Evolutionary conservation across 2,797 vertebrate genomes (phyloP).

Genomic region (Lates japonicus): DNA sequence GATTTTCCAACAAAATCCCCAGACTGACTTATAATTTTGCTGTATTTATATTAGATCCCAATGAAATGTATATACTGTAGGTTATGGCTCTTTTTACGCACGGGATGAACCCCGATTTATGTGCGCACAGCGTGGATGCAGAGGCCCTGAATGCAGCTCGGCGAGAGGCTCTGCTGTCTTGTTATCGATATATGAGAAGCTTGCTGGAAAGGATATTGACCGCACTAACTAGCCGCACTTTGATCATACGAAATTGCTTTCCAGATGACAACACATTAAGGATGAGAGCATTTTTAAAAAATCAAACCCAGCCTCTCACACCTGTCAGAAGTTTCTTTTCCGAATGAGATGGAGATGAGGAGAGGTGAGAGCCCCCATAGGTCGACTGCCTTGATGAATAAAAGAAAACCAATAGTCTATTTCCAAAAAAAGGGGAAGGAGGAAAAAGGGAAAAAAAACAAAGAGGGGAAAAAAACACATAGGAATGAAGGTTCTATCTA

Average conservation of each 20-base stretch:
- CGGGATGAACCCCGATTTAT: slow-evolving; percentile 26
- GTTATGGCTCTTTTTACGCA: slow-evolving; percentile 36
- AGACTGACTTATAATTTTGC: slow-evolving; percentile 2
- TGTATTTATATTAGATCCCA: slow-evolving; percentile 14
- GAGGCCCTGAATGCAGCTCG: slow-evolving; percentile 67
- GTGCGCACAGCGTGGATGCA: slow-evolving; percentile 34
- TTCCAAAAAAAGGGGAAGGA: slow-evolving; percentile 20
- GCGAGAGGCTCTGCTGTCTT: slow-evolving; percentile 70
- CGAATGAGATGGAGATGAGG: slow-evolving; percentile 61
- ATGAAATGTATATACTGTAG: slow-evolving; percentile 9
- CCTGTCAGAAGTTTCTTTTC: slow-evolving; percentile 68
- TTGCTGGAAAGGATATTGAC: slow-evolving; percentile 79
- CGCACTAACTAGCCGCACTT: slow-evolving; percentile 83
- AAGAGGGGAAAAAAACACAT: slow-evolving; percentile 6
- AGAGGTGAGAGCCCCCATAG: slow-evolving; percentile 49
- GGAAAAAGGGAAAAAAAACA: neutral
- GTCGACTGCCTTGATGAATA: slow-evolving; percentile 39
- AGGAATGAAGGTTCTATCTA: neutral
- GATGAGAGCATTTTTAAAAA: slow-evolving; percentile 73
- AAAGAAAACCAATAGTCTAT: slow-evolving; percentile 52
- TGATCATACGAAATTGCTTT: slow-evolving; percentile 81
- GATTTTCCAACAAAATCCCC: slow-evolving; percentile 3
- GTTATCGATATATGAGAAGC: slow-evolving; percentile 79
- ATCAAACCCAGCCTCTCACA: slow-evolving; percentile 61
- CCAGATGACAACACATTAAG: slow-evolving; percentile 81